These are phyloP conservation scores for Helicorthomorpha holstii DNA, from an alignment of 1,140 invertebrate species.

Conservation along the genomic window DNA sequence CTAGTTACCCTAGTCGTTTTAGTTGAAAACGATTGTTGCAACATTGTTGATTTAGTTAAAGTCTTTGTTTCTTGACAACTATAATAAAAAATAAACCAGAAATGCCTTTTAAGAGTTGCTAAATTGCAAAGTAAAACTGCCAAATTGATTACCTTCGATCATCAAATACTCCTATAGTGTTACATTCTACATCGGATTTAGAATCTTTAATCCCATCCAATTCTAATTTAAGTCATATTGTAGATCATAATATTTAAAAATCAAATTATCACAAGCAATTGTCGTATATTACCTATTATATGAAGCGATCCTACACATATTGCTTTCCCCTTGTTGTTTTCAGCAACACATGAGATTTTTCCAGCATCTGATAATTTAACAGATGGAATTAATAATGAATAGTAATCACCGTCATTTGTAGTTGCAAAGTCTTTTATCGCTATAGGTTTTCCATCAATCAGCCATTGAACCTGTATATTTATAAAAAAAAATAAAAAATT, in stretches of 20 bases:
- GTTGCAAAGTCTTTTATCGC: slow-evolving; percentile 49
- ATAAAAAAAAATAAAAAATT: slow-evolving; percentile 7
- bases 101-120: too few relatives aligned
- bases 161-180: too few relatives aligned
- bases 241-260: too few relatives aligned
- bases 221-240: too few relatives aligned
- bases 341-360: slow-evolving; percentile 50
- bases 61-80: too few relatives aligned
- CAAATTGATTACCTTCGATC: too few relatives aligned
- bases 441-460: slow-evolving; percentile 48
- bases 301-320: slow-evolving; percentile 40
- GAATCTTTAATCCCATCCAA: too few relatives aligned
- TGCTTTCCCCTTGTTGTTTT: slow-evolving; percentile 52
- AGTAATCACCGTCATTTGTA: slow-evolving; percentile 46
- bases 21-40: slow-evolving; percentile 16
- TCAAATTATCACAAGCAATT: too few relatives aligned
- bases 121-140: too few relatives aligned
- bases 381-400: slow-evolving; percentile 45
- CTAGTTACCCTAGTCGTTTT: slow-evolving; percentile 1
- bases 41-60: too few relatives aligned
- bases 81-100: too few relatives aligned
- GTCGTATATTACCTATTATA: slow-evolving; percentile 30
- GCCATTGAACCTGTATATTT: slow-evolving; percentile 42
- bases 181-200: too few relatives aligned
- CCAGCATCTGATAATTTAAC: slow-evolving; percentile 36